These are phyloP conservation scores for Syngnathoides biaculeatus DNA, from an alignment of 2,113 vertebrate species.

Conservation along the genomic window DNA sequence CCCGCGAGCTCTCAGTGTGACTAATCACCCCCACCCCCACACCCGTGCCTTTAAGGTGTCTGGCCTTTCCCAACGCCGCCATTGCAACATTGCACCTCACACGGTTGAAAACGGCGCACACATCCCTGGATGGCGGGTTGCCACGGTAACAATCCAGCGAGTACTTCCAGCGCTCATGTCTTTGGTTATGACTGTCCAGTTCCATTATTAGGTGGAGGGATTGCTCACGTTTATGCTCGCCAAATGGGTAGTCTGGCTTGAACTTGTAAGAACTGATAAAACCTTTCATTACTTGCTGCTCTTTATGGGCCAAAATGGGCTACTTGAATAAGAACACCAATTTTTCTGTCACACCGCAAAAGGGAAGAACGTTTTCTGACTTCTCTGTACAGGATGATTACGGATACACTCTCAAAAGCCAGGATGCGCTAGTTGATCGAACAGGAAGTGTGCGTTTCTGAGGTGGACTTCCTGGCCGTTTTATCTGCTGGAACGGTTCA, in stretches of 20 bases:
- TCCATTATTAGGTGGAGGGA: constrained; percentile 50
- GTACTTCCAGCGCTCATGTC: constrained; percentile 53
- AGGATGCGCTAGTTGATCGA: background rate
- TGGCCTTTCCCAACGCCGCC: constrained; percentile 29
- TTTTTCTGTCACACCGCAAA: constrained; percentile 4
- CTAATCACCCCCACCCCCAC: background rate
- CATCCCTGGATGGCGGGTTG: constrained; percentile 45
- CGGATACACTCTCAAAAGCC: background rate
- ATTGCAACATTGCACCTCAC: constrained; percentile 50
- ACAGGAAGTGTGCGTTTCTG: constrained; percentile 5
- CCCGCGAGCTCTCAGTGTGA: background rate
- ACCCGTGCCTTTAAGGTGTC: constrained; percentile 7
- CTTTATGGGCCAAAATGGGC: constrained; percentile 1
- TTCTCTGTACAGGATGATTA: constrained; percentile 7
- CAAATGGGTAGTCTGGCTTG: constrained; percentile 30
- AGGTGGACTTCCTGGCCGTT: constrained; percentile 18
- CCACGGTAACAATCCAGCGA: constrained; percentile 61
- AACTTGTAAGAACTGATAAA: constrained; percentile 12
- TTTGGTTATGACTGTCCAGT: constrained; percentile 59
- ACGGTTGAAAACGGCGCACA: constrained; percentile 29
- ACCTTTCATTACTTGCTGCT: constrained; percentile 11
- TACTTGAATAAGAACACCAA: background rate
- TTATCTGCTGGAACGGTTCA: constrained; percentile 19
- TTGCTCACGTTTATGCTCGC: constrained; percentile 50
- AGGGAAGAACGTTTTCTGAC: background rate